Evolutionary conservation across 1,140 invertebrate species (phyloP), one percentile per base, ranked within the genome.

Genomic region (Teleopsis dalmanni): DNA sequence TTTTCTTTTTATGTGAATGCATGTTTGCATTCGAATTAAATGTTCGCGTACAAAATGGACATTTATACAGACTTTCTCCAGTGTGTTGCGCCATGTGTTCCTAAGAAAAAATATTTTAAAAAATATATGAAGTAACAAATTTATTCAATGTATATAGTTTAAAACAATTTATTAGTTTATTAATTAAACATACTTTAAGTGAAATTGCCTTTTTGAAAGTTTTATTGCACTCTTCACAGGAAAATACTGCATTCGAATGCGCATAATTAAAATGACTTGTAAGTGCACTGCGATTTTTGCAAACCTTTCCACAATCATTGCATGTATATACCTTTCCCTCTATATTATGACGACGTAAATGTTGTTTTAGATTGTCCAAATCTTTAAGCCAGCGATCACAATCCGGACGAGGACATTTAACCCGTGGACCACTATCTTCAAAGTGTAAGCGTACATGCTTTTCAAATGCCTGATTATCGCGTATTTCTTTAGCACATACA

Each of bases 11-110:
- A 47, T 70, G 66, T 4, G 63, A 62, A 49, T 70, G 66, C 66
- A 70, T 70, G 50, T 70, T 70, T 4, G 65, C 61, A 44, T 65
- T 68, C 2, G 61, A 65, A 47, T 69, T 70, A 36, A 70, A 70
- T 3, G 66, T 70, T 31, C 62, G 55, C 0, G 62, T 52, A 41
- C 67, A 70, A 41, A 65, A 68, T 9, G 64, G 64, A 26, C 67
- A 70, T 51, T 64, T 66, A 34, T 70, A 70, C 1, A 70, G 51
- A 0, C 54, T 57, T 35, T 70, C 62, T 19, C 67, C 67, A 26
- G 62, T 67, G 45, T 70, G 67, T 37, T 67, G 62, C 1, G 67
- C 57, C 60, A 68, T 65, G 40, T 70, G 67, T 48, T 70, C 66
- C 62, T 70, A 23, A 1, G 61, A 29, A 11, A 40, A 43, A 14